phyloP scores from a whole-genome alignment of 2,888 invertebrate genomes.

The Cetonia aurata region DNA sequence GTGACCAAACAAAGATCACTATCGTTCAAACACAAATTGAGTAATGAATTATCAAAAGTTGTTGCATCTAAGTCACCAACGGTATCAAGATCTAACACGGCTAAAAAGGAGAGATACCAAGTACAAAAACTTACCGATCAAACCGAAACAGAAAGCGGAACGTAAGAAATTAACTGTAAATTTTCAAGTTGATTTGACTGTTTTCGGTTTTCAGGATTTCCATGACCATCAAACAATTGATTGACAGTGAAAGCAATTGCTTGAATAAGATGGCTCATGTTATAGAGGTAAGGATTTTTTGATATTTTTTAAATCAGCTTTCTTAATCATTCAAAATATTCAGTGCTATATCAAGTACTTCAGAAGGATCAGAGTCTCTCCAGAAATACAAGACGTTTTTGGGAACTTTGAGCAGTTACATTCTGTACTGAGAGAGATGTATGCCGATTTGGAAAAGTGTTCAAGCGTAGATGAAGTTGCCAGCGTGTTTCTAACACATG shows the following conservation, averaged over 20 bases:
- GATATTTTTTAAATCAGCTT: too few relatives aligned
- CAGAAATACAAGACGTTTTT: constrained; percentile 52
- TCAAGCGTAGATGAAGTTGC: constrained; percentile 53
- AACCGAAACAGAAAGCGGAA: too few relatives aligned
- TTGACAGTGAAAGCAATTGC: constrained; percentile 60
- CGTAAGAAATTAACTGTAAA: too few relatives aligned
- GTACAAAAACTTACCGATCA: too few relatives aligned
- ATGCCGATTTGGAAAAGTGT: constrained; percentile 53
- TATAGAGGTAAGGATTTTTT: constrained; percentile 55
- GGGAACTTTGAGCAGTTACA: constrained; percentile 59
- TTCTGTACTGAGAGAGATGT: constrained; percentile 53
- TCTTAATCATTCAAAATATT: constrained; percentile 6
- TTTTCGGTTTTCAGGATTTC: constrained; percentile 56
- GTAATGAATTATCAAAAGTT: too few relatives aligned
- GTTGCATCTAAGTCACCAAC: too few relatives aligned
- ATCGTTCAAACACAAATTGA: too few relatives aligned
- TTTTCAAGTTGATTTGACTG: not conserved
- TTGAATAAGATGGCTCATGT: constrained; percentile 57
- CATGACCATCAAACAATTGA: constrained; percentile 59
- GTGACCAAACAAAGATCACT: too few relatives aligned
- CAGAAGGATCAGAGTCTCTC: not conserved
- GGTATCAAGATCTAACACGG: too few relatives aligned
- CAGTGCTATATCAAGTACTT: constrained; percentile 26
- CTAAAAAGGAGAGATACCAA: too few relatives aligned
- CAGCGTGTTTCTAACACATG: constrained; percentile 57